Evolutionary conservation across 2,888 invertebrate species (phyloP).

Genomic region (Sminthurinus aureus): DNA sequence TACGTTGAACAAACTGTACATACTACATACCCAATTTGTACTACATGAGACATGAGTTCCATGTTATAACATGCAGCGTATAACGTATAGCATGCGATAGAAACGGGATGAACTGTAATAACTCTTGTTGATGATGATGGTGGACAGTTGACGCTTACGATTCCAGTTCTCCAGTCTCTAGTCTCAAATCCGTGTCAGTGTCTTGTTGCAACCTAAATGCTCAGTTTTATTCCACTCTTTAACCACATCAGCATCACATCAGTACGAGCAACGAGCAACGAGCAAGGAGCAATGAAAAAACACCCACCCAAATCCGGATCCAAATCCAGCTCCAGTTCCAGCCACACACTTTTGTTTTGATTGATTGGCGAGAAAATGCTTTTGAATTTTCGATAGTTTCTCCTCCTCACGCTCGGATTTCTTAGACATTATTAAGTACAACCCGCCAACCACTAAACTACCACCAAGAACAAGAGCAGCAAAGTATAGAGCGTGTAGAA

Average conservation of each 20-base stretch:
- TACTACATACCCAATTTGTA: too few species aligned
- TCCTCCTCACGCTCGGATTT: background rate
- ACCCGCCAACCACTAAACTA: background rate
- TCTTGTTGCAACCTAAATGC: background rate
- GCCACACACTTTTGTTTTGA: conserved; percentile 32
- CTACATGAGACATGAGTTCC: too few species aligned
- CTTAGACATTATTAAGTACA: background rate
- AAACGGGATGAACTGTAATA: too few species aligned
- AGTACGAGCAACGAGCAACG: too few species aligned
- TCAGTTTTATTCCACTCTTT: background rate
- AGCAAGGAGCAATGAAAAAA: too few species aligned
- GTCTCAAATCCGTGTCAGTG: conserved; percentile 9
- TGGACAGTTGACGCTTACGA: background rate
- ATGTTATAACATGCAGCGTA: too few species aligned
- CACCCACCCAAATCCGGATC: background rate
- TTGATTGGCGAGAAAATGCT: conserved; percentile 38
- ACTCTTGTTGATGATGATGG: background rate
- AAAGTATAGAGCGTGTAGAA: too few species aligned
- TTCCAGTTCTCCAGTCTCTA: too few species aligned
- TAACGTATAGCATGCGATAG: too few species aligned
- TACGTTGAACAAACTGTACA: too few species aligned
- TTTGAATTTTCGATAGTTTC: conserved; percentile 4
- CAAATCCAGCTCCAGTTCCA: background rate
- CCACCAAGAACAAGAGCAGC: too few species aligned
- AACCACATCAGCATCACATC: background rate